Percentiles rank a stretch among this genome's conserved stretches.
Conservation (phyloP, 2,113 vertebrate species). For the Columba janthina region DNA sequence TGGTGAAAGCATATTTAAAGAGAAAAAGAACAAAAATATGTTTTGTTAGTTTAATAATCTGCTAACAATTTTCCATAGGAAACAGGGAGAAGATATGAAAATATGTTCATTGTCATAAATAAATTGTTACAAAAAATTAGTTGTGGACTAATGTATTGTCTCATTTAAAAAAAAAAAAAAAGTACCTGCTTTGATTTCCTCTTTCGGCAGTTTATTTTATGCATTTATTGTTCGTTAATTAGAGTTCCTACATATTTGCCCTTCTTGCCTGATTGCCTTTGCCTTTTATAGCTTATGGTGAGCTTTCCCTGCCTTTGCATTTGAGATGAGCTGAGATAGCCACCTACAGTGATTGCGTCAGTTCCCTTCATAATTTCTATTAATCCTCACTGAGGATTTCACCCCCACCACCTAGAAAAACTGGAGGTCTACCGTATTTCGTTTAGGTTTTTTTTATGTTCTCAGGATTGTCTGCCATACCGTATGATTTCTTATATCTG, state of each 20-base stretch:
- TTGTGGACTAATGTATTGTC: background rate
- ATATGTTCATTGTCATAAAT: slow-evolving; percentile 28
- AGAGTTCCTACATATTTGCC: slow-evolving; percentile 62
- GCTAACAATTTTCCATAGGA: background rate
- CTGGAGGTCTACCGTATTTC: slow-evolving; percentile 5
- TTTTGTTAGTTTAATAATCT: background rate
- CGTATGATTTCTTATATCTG: background rate
- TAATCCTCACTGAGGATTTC: background rate
- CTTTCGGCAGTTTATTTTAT: slow-evolving; percentile 51
- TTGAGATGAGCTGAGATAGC: slow-evolving; percentile 54
- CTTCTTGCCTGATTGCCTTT: slow-evolving; percentile 64
- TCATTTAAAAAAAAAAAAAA: slow-evolving; percentile 16
- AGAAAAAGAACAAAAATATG: background rate
- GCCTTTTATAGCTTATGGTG: slow-evolving; percentile 51
- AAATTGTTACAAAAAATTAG: slow-evolving; percentile 47
- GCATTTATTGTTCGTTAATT: slow-evolving; percentile 56
- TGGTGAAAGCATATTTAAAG: background rate
- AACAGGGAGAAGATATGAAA: background rate
- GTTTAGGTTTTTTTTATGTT: background rate
- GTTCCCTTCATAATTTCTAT: slow-evolving; percentile 58
- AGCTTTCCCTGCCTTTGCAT: slow-evolving; percentile 51
- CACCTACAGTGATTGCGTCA: slow-evolving; percentile 59
- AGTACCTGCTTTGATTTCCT: slow-evolving; percentile 42
- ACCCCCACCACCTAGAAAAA: background rate
- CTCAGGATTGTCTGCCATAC: background rate